Evolutionary conservation across 1,140 invertebrate genomes (phyloP).

Genomic region (Platyura marginata): DNA sequence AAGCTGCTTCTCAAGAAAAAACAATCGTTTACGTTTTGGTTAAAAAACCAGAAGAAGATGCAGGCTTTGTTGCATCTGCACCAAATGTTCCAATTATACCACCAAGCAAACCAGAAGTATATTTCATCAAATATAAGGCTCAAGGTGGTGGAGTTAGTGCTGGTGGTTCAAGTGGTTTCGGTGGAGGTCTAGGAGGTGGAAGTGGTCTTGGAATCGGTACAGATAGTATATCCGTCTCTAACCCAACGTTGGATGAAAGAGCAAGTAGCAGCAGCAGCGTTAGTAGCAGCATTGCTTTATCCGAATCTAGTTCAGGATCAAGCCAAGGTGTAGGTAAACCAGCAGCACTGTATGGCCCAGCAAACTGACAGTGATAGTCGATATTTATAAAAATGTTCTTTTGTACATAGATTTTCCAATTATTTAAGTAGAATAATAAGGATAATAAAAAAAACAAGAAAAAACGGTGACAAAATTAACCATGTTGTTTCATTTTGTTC

Average conservation of each 20-base stretch:
- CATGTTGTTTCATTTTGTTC: not conserved
- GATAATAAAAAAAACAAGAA: not conserved
- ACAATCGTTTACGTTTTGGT: slow-evolving; percentile 78
- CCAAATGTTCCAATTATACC: slow-evolving; percentile 55
- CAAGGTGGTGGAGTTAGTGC: slow-evolving; percentile 34
- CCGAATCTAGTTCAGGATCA: slow-evolving; percentile 11
- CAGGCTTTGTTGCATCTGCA: slow-evolving; percentile 41
- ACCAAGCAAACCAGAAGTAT: slow-evolving; percentile 59
- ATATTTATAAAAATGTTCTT: not conserved
- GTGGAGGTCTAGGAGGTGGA: slow-evolving; percentile 18
- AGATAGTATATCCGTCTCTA: too few species aligned
- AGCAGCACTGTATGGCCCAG: slow-evolving; percentile 40
- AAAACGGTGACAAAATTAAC: slow-evolving; percentile 1
- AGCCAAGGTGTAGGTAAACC: slow-evolving; percentile 22
- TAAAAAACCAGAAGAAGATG: slow-evolving; percentile 64
- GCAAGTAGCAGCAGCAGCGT: too few species aligned
- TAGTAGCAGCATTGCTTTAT: slow-evolving; percentile 22
- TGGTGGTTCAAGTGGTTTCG: slow-evolving; percentile 18
- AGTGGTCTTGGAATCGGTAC: slow-evolving; percentile 17
- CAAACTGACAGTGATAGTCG: slow-evolving; percentile 27
- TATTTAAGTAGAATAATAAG: not conserved
- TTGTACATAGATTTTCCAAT: not conserved
- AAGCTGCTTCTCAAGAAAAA: slow-evolving; percentile 67
- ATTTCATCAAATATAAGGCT: slow-evolving; percentile 73
- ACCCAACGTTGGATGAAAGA: too few species aligned